These are phyloP conservation scores for Melitaea athalia DNA, from an alignment of 2,888 invertebrate species.

Conservation along the genomic window DNA sequence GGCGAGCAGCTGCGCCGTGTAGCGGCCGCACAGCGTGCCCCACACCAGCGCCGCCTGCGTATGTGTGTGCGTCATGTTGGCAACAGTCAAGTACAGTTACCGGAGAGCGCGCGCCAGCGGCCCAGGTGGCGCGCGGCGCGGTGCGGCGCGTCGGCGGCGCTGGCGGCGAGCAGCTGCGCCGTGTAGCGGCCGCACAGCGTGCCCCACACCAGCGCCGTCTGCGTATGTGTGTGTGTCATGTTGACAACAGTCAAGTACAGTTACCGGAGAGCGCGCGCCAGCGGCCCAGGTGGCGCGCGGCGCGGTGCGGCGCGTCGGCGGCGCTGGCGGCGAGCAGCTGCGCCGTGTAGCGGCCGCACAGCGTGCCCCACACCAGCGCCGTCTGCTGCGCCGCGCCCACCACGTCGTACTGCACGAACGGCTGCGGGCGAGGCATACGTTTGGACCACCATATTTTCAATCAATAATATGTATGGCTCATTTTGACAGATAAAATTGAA, in stretches of 20 bases:
- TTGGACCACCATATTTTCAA: neutral
- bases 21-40: conserved; percentile 91
- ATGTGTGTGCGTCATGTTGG: no score
- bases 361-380: conserved; percentile 86
- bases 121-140: conserved; percentile 98
- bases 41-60: conserved; percentile 92
- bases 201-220: conserved; percentile 91
- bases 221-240: no score
- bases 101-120: conserved; percentile 79
- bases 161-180: conserved; percentile 84
- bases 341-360: conserved; percentile 89
- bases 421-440: conserved; percentile 81
- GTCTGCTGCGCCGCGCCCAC: conserved; percentile 89
- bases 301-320: conserved; percentile 93
- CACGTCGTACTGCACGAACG: conserved; percentile 89
- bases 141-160: conserved; percentile 93
- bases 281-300: conserved; percentile 95
- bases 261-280: conserved; percentile 76
- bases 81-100: no score
- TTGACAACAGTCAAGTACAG: no score
- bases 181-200: conserved; percentile 91
- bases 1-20: conserved; percentile 85
- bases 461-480: neutral
- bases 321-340: conserved; percentile 86
- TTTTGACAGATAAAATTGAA: no score